Conservation (phyloP, 2,797 vertebrate genomes). For the Paguma larvata region DNA sequence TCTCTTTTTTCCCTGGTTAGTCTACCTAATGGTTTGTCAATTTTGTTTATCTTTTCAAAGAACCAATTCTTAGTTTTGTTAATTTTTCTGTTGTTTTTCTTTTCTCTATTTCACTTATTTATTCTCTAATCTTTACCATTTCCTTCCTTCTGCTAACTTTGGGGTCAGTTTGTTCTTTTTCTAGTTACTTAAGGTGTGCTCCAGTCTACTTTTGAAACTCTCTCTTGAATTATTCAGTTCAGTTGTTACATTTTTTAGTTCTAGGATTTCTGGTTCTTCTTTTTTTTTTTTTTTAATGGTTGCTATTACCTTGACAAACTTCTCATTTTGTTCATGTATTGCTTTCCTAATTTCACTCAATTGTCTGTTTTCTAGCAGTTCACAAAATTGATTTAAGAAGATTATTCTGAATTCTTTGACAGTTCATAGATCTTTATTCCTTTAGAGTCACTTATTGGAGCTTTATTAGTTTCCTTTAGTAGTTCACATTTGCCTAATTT, state of each 20-base stretch:
- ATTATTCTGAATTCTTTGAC: neutral
- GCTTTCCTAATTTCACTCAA: neutral
- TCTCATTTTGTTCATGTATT: neutral
- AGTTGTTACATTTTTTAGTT: neutral
- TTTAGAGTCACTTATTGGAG: neutral
- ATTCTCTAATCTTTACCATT: neutral
- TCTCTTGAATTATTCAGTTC: neutral
- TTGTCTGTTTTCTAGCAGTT: neutral
- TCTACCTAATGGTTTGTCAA: neutral
- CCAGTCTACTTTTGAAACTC: neutral
- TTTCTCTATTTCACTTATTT: neutral
- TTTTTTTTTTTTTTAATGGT: neutral
- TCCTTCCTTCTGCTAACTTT: neutral
- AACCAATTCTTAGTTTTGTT: neutral
- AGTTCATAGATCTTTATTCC: neutral
- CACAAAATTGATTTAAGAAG: neutral
- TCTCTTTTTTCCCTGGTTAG: neutral
- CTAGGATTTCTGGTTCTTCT: neutral
- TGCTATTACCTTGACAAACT: neutral
- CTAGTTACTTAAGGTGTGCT: neutral
- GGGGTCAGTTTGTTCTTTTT: neutral
- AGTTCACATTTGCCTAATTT: neutral
- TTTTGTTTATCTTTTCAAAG: neutral
- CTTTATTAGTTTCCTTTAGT: neutral
- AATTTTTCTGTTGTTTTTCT: neutral